phyloP scores from a whole-genome alignment of 2,888 invertebrate genomes.

The Tribolium freemani region DNA sequence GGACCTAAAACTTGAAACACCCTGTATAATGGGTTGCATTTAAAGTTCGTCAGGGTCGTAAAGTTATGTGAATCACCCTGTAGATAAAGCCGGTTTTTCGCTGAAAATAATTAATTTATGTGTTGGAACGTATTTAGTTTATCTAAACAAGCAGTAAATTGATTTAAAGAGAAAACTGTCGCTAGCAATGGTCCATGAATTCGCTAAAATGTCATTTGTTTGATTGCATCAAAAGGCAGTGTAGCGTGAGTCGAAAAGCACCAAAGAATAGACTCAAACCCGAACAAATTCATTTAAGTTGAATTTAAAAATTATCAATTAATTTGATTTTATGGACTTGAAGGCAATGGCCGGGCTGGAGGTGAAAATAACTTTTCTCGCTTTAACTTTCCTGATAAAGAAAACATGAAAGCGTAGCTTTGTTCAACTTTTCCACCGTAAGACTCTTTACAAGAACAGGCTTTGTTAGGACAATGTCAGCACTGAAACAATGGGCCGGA shows the following conservation, averaged over 20 bases:
- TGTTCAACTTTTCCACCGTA: conserved; percentile 26
- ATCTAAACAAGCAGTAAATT: conserved; percentile 27
- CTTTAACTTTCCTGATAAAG: conserved; percentile 27
- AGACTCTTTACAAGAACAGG: conserved; percentile 14
- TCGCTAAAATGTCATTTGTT: conserved; percentile 43
- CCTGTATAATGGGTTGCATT: no score
- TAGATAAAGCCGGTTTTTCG: no score
- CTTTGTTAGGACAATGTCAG: conserved; percentile 32
- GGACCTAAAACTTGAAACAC: no score
- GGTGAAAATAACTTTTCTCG: conserved; percentile 27
- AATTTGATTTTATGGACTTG: conserved; percentile 3
- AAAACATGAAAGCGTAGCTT: conserved; percentile 34
- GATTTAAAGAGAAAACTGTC: conserved; percentile 30
- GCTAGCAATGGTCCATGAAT: conserved; percentile 40
- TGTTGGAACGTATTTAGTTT: conserved; percentile 7
- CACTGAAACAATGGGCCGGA: conserved; percentile 11
- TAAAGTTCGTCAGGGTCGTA: no score
- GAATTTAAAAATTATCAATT: conserved; percentile 32
- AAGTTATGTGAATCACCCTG: no score
- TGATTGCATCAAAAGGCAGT: conserved; percentile 39
- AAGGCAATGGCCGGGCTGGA: neutral
- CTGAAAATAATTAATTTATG: neutral
- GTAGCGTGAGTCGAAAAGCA: conserved; percentile 36
- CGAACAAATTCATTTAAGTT: conserved; percentile 22
- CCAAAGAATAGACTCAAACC: neutral